Evolutionary conservation across 2,113 vertebrate species (phyloP).

Genomic region (Xenopus laevis): DNA sequence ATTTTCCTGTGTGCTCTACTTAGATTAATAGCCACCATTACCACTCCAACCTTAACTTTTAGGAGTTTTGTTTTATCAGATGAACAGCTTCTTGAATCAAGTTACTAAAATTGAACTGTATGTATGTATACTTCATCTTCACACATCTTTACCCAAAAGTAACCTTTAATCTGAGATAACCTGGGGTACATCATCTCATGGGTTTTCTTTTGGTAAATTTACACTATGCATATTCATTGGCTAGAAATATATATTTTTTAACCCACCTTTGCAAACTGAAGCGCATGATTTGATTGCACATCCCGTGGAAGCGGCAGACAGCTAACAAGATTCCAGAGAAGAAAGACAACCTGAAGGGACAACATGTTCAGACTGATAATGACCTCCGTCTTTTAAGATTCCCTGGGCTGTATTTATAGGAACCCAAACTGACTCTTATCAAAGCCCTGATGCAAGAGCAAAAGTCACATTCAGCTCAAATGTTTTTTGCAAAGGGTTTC

Average conservation of each 20-base stretch:
- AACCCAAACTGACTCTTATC: neutral
- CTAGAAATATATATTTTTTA: neutral
- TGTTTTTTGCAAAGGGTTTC: neutral
- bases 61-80: too few relatives aligned
- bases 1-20: too few relatives aligned
- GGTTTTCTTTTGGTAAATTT: too few relatives aligned
- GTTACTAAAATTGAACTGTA: too few relatives aligned
- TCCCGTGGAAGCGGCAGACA: neutral
- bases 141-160: too few relatives aligned
- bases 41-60: too few relatives aligned
- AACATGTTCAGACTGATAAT: neutral
- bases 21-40: too few relatives aligned
- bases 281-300: neutral
- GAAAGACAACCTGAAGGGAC: neutral
- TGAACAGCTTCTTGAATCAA: too few relatives aligned
- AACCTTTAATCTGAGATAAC: too few relatives aligned
- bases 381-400: too few relatives aligned
- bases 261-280: slow-evolving; percentile 15
- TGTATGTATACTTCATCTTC: too few relatives aligned
- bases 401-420: neutral
- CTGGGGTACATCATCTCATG: too few relatives aligned
- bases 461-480: neutral
- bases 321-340: neutral
- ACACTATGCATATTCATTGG: neutral
- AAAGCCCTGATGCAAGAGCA: neutral